Base-by-base conservation (phyloP, 2,888 invertebrate species). In the Strigamia crassipes region DNA sequence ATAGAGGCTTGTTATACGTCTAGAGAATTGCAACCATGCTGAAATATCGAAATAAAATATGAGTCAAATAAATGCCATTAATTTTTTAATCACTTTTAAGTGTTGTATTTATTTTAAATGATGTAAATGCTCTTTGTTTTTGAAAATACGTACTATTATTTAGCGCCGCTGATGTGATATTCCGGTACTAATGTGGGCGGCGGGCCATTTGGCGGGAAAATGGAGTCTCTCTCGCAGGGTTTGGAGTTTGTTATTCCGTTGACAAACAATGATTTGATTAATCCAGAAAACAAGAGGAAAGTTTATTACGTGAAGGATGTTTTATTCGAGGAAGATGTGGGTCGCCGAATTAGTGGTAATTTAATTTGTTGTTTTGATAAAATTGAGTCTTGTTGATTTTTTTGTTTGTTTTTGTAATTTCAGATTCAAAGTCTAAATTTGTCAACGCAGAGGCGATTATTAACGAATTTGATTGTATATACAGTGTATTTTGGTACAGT, bases 151-250 rank as follows among this genome's bases (percentile, higher is more conserved):
- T 27, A 3, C 3, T 27, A 3, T 27, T 27, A 27, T 27, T 27
- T 27, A 27, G 27, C 27, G 27, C 27, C 27, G 3, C 27, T 5
- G 38, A 6, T 38, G 38, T 38, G 38, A 27, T 3, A 27, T 27
- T 27, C 3, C 27, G 27, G 27, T 1, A 27, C 27, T 27, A 27
- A 27, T 27, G 1, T 27, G 27, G 27, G 27, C 27, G n/a, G n/a
- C n/a, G n/a, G n/a, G n/a, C n/a, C n/a, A n/a, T 15, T 61, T 21
- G 61, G 61, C 61, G 61, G 61, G 61, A 61, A 61, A 61, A 61
- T 61, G 61, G 61, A 61, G 23, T 23, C 61, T 6, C 5, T 4
- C 2, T 46, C 15, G 46, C 46, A 46, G 15, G n/a, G 4, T 10
- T 61, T 61, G 21, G 61, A 61, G 23, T 61, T 61, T 61, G 61